Evolutionary conservation across 2,113 vertebrate species (phyloP).

Genomic region (Crotalus horridus): DNA sequence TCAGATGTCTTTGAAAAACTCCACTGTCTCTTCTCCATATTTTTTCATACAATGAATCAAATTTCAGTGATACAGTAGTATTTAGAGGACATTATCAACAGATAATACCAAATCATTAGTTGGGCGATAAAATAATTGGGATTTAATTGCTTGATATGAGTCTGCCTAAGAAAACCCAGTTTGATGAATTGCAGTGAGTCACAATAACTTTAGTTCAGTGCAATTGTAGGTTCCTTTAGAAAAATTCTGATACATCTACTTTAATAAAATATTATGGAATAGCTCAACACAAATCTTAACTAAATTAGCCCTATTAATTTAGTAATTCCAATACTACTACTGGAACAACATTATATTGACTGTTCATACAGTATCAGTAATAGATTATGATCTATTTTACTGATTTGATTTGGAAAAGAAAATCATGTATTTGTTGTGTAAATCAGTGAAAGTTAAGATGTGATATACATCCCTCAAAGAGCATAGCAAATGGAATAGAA

Average conservation of each 20-base stretch:
- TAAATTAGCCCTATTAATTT: not conserved
- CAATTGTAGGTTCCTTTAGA: not conserved
- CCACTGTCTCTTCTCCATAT: not conserved
- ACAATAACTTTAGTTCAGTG: not conserved
- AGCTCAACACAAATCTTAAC: not conserved
- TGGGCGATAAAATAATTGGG: not conserved
- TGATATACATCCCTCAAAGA: not conserved
- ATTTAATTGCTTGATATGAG: not conserved
- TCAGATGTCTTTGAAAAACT: not conserved
- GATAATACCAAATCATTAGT: not conserved
- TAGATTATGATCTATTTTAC: not conserved
- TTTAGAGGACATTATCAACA: not conserved
- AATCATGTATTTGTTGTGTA: not conserved
- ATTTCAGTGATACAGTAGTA: not conserved
- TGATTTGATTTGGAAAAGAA: not conserved
- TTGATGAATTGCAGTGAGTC: not conserved
- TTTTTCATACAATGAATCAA: not conserved
- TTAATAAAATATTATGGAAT: conserved; percentile 44
- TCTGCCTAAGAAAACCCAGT: not conserved
- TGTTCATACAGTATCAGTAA: not conserved
- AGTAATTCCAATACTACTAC: not conserved
- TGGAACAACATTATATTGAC: too few relatives aligned
- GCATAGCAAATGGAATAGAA: not conserved
- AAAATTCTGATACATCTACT: not conserved
- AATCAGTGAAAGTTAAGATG: not conserved